These are phyloP conservation scores for Oreamnos americanus DNA, from an alignment of 2,113 vertebrate species.

Conservation along the genomic window DNA sequence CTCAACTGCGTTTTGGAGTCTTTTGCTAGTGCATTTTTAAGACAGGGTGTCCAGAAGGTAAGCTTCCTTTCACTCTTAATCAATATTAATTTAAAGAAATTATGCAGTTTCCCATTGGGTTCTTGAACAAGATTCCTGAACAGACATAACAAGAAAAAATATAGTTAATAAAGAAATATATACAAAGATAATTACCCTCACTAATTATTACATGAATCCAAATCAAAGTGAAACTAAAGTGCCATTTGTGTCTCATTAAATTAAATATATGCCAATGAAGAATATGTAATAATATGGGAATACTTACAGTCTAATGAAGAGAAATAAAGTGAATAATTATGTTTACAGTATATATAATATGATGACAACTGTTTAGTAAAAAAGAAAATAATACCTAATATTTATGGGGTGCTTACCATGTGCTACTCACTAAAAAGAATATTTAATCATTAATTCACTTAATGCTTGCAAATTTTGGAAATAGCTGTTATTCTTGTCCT, in stretches of 20 bases:
- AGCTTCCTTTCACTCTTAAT: conserved; percentile 19
- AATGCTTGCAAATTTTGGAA: background rate
- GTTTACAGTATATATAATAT: background rate
- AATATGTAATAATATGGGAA: background rate
- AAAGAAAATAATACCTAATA: background rate
- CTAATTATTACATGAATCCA: conserved; percentile 10
- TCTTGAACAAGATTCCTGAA: background rate
- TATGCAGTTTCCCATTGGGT: background rate
- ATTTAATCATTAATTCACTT: background rate
- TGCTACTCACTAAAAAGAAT: background rate
- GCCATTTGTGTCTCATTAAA: background rate
- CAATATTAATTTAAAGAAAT: conserved; percentile 24
- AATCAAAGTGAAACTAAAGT: conserved; percentile 25
- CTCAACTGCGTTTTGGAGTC: conserved; percentile 72
- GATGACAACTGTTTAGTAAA: background rate
- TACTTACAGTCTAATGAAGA: background rate
- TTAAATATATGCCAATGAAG: conserved; percentile 9
- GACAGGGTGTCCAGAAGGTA: conserved; percentile 75
- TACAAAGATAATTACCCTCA: background rate
- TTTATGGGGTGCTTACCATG: background rate
- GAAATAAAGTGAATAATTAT: background rate
- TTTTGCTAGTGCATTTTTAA: conserved; percentile 72
- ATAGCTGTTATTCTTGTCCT: background rate
- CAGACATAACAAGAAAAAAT: background rate
- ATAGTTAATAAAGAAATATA: background rate